These are phyloP conservation scores for Taurulus bubalis DNA, from an alignment of 2,113 vertebrate species.

Conservation along the genomic window DNA sequence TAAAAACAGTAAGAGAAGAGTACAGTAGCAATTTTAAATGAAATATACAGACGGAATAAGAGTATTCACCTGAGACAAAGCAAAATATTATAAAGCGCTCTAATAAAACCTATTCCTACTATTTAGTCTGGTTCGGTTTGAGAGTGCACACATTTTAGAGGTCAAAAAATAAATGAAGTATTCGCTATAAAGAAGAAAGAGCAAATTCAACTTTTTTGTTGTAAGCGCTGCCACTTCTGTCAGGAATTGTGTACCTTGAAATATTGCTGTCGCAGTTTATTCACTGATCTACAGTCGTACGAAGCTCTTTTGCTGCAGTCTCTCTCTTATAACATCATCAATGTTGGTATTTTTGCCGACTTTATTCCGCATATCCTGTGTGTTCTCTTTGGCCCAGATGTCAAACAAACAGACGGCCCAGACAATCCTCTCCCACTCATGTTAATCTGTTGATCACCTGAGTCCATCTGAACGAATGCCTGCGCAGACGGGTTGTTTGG, in stretches of 20 bases:
- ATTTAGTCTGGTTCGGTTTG: background rate
- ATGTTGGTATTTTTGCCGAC: background rate
- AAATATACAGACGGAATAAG: no score
- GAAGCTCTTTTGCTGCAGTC: background rate
- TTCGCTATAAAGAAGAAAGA: background rate
- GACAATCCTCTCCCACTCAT: background rate
- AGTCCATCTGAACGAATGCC: background rate
- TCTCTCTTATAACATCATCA: background rate
- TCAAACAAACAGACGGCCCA: background rate
- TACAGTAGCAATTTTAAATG: no score
- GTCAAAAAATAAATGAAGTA: no score
- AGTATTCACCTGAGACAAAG: no score
- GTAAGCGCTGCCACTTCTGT: background rate
- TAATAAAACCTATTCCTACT: background rate
- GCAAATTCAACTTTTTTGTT: background rate
- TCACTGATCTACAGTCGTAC: background rate
- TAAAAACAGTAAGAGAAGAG: no score
- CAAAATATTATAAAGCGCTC: background rate
- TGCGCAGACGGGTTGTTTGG: background rate
- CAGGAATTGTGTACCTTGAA: background rate
- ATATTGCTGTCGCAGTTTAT: background rate
- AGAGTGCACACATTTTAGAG: background rate
- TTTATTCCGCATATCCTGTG: background rate
- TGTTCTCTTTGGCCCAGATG: background rate
- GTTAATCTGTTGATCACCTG: background rate